Evolutionary conservation across 2,797 vertebrate genomes (phyloP).

Genomic region (Tenualosa thibaudeaui): DNA sequence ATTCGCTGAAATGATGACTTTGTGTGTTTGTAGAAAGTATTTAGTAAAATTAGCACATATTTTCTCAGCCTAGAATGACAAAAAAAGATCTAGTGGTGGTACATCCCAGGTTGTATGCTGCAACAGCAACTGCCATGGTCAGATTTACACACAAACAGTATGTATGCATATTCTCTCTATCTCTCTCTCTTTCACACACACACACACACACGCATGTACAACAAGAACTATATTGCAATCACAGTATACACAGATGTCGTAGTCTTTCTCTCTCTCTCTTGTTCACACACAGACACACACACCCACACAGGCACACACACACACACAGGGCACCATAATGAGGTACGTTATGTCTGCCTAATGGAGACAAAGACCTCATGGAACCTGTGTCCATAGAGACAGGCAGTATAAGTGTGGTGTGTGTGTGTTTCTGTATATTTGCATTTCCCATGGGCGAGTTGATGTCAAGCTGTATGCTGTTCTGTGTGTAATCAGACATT

Average conservation of each 20-base stretch:
- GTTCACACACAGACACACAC: not conserved
- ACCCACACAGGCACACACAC: not conserved
- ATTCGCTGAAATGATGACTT: too few species aligned
- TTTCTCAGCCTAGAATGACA: too few species aligned
- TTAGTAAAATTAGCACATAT: too few species aligned
- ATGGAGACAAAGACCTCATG: not conserved
- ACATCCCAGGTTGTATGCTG: too few species aligned
- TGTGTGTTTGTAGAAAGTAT: too few species aligned
- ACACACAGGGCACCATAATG: not conserved
- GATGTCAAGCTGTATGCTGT: not conserved
- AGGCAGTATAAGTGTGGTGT: not conserved
- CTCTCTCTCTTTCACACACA: not conserved
- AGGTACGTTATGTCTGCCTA: not conserved
- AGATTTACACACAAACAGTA: too few species aligned
- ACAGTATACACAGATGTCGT: too few species aligned
- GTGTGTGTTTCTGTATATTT: not conserved
- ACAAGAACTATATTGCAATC: too few species aligned
- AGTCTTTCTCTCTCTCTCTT: too few species aligned
- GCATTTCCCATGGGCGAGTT: not conserved
- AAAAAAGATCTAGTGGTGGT: too few species aligned
- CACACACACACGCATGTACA: slow-evolving; percentile 2
- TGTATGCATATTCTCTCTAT: too few species aligned
- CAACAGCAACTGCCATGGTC: too few species aligned
- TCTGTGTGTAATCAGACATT: not conserved
- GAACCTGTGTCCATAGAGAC: slow-evolving; percentile 1